These are phyloP conservation scores for Murina feae DNA, from an alignment of 2,113 vertebrate species.

Conservation along the genomic window DNA sequence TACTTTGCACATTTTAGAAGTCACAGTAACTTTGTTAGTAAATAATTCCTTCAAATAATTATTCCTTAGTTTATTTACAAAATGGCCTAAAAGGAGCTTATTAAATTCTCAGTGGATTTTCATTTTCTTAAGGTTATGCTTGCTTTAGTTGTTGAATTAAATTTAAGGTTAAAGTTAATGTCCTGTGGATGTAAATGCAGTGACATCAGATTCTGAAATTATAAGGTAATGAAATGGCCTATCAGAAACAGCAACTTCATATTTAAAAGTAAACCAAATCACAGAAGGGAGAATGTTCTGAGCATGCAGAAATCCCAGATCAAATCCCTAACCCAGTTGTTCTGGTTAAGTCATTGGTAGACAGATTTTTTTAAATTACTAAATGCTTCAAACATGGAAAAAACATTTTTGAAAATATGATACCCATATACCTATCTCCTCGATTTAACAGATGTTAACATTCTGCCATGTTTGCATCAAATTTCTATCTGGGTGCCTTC, in stretches of 20 bases:
- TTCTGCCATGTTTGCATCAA: neutral
- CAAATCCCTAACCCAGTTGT: neutral
- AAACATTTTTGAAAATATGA: neutral
- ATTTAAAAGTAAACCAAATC: conserved; percentile 10
- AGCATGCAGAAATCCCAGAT: neutral
- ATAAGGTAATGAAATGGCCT: conserved; percentile 1
- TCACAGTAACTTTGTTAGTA: neutral
- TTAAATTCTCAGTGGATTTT: conserved; percentile 57
- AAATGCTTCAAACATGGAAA: neutral
- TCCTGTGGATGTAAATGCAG: conserved; percentile 16
- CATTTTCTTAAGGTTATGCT: conserved; percentile 43
- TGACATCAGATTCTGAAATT: conserved; percentile 45
- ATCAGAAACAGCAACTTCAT: neutral
- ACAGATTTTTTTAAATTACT: neutral
- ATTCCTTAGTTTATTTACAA: conserved; percentile 42
- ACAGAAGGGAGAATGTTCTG: neutral
- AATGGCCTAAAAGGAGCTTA: conserved; percentile 40
- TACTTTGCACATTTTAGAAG: conserved; percentile 1
- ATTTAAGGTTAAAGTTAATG: conserved; percentile 35
- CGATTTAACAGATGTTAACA: neutral
- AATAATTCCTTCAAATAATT: conserved; percentile 23
- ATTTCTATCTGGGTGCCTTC: neutral
- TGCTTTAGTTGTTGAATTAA: conserved; percentile 33
- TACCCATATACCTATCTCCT: neutral
- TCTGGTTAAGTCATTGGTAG: neutral